Percentiles rank a stretch among this genome's conserved stretches.
phyloP scores from a whole-genome alignment of 2,113 vertebrate genomes.

The Martes martes region DNA sequence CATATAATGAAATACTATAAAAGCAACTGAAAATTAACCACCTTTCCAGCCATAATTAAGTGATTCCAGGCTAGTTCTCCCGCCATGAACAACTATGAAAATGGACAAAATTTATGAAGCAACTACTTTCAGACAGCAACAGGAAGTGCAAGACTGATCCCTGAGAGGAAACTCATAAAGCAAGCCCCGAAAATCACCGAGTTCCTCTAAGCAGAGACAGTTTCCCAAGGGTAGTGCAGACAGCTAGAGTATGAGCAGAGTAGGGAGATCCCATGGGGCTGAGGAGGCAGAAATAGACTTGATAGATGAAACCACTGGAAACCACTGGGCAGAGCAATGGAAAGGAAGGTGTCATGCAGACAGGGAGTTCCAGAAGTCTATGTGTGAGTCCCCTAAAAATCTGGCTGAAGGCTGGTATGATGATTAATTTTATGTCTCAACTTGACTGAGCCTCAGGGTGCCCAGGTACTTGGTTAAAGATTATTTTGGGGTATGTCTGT shows the following conservation, averaged over 20 bases:
- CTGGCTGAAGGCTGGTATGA: not conserved
- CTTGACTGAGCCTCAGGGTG: not conserved
- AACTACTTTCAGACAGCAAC: not conserved
- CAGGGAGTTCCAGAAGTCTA: not conserved
- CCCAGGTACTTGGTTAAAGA: not conserved
- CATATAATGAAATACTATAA: not conserved
- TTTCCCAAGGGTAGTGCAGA: not conserved
- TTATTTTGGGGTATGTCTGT: not conserved
- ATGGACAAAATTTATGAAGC: not conserved
- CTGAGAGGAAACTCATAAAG: not conserved
- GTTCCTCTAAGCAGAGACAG: not conserved
- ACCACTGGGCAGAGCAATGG: not conserved
- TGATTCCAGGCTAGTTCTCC: not conserved
- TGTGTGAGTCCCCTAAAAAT: not conserved
- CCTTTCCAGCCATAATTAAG: not conserved
- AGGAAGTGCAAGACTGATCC: not conserved
- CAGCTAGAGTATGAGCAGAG: not conserved
- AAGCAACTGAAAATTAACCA: constrained; percentile 1
- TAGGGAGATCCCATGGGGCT: not conserved
- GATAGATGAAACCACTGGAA: not conserved
- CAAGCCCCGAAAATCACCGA: not conserved
- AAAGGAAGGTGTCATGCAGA: not conserved
- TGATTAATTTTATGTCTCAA: not conserved
- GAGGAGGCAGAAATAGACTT: not conserved
- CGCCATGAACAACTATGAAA: not conserved